Conservation (phyloP, 2,888 invertebrate species). For the Tenodera sinensis region DNA sequence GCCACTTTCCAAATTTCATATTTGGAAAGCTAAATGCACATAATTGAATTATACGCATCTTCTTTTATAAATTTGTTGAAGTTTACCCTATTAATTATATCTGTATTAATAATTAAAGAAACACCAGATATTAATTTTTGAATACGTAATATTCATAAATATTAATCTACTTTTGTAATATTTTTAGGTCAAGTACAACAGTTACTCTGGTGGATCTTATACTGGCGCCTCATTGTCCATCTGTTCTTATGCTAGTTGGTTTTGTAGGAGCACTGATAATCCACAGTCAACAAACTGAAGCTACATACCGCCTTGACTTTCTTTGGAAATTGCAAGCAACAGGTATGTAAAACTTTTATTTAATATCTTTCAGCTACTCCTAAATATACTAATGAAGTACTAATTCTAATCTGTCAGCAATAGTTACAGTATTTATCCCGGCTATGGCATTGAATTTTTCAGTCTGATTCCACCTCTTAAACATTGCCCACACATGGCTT, state of each 20-base stretch:
- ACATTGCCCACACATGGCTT: too few relatives aligned
- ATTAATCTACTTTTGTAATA: background rate
- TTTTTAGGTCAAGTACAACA: background rate
- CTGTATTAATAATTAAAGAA: background rate
- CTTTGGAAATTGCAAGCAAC: constrained; percentile 96
- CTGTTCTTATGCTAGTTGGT: constrained; percentile 66
- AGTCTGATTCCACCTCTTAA: too few relatives aligned
- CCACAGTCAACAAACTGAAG: constrained; percentile 92
- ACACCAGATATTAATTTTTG: background rate
- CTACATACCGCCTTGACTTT: constrained; percentile 90
- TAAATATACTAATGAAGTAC: background rate
- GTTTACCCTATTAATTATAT: background rate
- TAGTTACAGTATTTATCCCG: too few relatives aligned
- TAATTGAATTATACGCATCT: background rate
- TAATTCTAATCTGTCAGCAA: background rate
- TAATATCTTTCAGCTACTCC: background rate
- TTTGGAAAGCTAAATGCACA: too few relatives aligned
- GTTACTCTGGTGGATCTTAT: background rate
- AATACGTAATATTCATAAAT: background rate
- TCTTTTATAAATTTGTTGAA: background rate
- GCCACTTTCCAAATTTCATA: too few relatives aligned
- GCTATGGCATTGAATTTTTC: too few relatives aligned
- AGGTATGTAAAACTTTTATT: constrained; percentile 47
- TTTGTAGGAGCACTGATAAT: constrained; percentile 80
- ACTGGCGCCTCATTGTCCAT: constrained; percentile 51